Conservation (phyloP, 2,888 invertebrate genomes). For the Xestoiulus laeticollis region DNA sequence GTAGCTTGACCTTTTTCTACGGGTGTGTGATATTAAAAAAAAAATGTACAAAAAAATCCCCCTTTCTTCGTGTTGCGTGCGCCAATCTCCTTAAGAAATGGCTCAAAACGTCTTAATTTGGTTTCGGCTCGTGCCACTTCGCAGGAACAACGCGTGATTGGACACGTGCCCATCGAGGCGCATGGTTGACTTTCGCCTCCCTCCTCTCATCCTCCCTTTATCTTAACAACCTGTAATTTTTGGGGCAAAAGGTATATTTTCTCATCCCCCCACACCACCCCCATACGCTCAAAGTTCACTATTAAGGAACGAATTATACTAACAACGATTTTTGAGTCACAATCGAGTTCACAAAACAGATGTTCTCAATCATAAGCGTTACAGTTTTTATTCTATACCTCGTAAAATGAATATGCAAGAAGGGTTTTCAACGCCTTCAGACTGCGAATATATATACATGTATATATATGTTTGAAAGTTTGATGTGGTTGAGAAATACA, state of each 20-base stretch:
- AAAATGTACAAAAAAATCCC: neutral
- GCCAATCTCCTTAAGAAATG: conserved; percentile 34
- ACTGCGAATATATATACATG: too few relatives aligned
- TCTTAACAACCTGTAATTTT: conserved; percentile 39
- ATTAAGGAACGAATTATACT: neutral
- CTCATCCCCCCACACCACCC: neutral
- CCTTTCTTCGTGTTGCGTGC: neutral
- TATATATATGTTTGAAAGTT: too few relatives aligned
- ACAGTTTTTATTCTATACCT: neutral
- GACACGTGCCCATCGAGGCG: conserved; percentile 47
- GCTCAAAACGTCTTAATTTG: conserved; percentile 43
- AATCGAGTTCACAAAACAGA: neutral
- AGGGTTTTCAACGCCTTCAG: neutral
- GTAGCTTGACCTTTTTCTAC: neutral
- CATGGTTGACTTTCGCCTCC: conserved; percentile 7
- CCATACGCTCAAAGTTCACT: neutral
- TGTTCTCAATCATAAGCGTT: neutral
- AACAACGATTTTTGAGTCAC: conserved; percentile 18
- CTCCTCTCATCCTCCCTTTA: conserved; percentile 43
- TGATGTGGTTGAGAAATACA: neutral
- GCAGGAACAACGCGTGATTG: conserved; percentile 48
- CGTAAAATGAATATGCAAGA: neutral
- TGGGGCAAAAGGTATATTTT: conserved; percentile 13
- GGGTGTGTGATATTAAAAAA: neutral
- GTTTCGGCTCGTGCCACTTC: conserved; percentile 46